Evolutionary conservation across 92 coral and sea anemone species (phyloP).

Genomic region (Paragorgia papillata): DNA sequence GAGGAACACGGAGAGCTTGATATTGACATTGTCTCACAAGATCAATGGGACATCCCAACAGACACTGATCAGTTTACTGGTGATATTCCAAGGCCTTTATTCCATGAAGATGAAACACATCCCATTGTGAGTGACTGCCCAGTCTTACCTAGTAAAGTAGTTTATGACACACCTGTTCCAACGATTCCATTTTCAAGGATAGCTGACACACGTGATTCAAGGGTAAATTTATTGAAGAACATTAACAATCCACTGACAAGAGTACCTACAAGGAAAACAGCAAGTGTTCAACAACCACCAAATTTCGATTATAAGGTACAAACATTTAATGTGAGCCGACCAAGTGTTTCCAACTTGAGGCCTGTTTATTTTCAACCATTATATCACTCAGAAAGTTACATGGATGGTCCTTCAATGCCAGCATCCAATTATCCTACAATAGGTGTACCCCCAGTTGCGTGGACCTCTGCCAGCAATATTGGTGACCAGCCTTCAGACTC

Average conservation of each 20-base stretch:
- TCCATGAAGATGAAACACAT: slow-evolving; percentile 21
- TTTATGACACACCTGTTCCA: slow-evolving; percentile 4
- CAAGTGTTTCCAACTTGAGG: no score
- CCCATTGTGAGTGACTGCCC: background rate
- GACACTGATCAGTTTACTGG: slow-evolving; percentile 11
- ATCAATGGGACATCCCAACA: background rate
- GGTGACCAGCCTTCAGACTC: background rate
- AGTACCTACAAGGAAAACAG: no score
- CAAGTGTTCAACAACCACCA: background rate
- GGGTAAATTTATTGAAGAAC: no score
- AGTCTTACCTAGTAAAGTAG: background rate
- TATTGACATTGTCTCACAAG: background rate
- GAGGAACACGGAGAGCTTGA: slow-evolving; percentile 32
- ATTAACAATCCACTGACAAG: no score
- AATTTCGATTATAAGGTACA: background rate
- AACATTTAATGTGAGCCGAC: no score
- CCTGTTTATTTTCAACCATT: no score
- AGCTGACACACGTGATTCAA: no score
- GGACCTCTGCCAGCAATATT: background rate
- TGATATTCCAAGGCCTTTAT: background rate
- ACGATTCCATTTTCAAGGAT: no score
- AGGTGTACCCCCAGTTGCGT: no score
- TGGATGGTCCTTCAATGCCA: no score
- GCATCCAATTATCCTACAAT: no score
- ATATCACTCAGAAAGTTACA: no score